These are phyloP conservation scores for Macrobrachium nipponense DNA, from an alignment of 1,140 invertebrate genomes.

Conservation along the genomic window DNA sequence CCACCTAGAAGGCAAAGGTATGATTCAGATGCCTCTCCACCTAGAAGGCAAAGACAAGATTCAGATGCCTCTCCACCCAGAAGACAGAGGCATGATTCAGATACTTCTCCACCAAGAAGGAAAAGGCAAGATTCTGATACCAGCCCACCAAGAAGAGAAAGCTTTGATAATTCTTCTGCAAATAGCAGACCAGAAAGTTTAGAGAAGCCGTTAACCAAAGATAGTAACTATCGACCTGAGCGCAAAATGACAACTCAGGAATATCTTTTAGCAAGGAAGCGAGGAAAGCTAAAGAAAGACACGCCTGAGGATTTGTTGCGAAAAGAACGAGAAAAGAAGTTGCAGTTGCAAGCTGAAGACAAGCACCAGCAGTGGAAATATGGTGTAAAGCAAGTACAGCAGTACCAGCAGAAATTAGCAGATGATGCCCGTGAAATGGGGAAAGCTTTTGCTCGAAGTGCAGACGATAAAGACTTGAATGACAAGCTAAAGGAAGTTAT, in stretches of 20 bases:
- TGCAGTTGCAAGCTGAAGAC: slow-evolving; percentile 68
- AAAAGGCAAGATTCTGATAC: slow-evolving; percentile 53
- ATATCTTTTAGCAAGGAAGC: slow-evolving; percentile 53
- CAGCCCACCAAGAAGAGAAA: slow-evolving; percentile 15
- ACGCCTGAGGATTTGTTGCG: slow-evolving; percentile 57
- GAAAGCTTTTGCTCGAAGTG: slow-evolving; percentile 91
- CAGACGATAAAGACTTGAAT: slow-evolving; percentile 90
- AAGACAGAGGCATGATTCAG: slow-evolving; percentile 64
- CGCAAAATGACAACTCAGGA: slow-evolving; percentile 59
- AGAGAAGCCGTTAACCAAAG: slow-evolving; percentile 3
- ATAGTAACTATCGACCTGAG: slow-evolving; percentile 57
- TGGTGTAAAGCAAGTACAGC: slow-evolving; percentile 76
- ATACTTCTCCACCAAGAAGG: slow-evolving; percentile 64
- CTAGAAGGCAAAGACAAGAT: slow-evolving; percentile 62
- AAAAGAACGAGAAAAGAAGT: slow-evolving; percentile 54
- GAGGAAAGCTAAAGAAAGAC: slow-evolving; percentile 54
- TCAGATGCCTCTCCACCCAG: slow-evolving; percentile 64
- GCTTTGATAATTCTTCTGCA: not conserved
- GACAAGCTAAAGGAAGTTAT: slow-evolving; percentile 79
- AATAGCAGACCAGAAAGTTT: too few species aligned
- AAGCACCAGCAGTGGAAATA: slow-evolving; percentile 63
- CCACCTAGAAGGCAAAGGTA: slow-evolving; percentile 7
- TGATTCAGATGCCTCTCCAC: slow-evolving; percentile 48
- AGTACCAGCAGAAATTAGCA: slow-evolving; percentile 76
- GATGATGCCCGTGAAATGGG: slow-evolving; percentile 85